These are phyloP conservation scores for Gerris lacustris DNA, from an alignment of 2,888 invertebrate genomes.

Conservation along the genomic window DNA sequence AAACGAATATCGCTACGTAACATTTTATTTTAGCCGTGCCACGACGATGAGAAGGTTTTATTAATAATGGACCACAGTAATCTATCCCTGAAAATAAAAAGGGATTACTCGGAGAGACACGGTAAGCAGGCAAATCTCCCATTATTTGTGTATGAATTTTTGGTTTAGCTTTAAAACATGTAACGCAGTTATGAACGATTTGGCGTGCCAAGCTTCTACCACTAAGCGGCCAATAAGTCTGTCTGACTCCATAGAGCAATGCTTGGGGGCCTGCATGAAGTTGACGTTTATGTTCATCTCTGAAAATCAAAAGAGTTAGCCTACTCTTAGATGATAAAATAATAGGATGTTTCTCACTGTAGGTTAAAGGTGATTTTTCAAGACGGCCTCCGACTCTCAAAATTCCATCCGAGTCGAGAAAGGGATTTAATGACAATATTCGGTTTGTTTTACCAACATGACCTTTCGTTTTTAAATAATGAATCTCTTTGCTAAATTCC, in stretches of 20 bases:
- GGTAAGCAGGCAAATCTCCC: constrained; percentile 9
- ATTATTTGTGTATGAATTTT: constrained; percentile 3
- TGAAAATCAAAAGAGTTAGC: no score
- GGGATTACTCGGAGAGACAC: constrained; percentile 2
- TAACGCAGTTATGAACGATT: constrained; percentile 24
- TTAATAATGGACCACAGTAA: constrained; percentile 11
- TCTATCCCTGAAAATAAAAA: constrained; percentile 10
- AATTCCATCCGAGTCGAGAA: no score
- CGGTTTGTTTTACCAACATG: no score
- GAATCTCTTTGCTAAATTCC: no score
- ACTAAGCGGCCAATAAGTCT: constrained; percentile 27
- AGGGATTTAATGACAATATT: no score
- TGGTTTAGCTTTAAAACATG: background rate
- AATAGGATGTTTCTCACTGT: no score
- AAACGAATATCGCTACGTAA: constrained; percentile 8
- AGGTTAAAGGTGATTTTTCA: no score
- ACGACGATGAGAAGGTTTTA: background rate
- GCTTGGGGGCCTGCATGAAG: constrained; percentile 26
- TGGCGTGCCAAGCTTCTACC: constrained; percentile 23
- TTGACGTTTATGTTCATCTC: constrained; percentile 18
- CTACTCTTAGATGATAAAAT: no score
- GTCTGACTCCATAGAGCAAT: constrained; percentile 22
- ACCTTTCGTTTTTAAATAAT: no score
- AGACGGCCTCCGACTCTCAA: no score
- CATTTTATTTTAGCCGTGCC: background rate